Percentiles rank a stretch among this genome's conserved stretches.
Conservation (phyloP, 1,140 invertebrate species). For the Pseudomyrmex cubaensis region DNA sequence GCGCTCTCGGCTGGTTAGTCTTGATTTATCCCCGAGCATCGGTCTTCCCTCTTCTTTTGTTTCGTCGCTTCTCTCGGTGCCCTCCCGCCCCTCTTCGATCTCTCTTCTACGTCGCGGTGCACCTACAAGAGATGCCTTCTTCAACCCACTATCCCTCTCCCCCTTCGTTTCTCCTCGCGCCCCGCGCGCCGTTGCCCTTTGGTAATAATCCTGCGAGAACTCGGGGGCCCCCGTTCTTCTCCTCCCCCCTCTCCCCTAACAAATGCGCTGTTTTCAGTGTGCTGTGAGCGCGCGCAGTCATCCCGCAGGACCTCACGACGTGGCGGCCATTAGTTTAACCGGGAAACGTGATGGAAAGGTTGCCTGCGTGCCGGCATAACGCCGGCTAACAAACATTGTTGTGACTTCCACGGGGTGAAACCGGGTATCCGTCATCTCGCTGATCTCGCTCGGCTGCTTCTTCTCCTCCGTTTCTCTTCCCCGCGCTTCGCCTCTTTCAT, state of each 20-base stretch:
- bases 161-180: background rate
- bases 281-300: constrained; percentile 64
- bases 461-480: constrained; percentile 32
- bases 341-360: constrained; percentile 73
- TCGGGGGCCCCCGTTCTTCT: constrained; percentile 57
- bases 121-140: constrained; percentile 49
- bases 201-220: constrained; percentile 75
- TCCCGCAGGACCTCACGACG: constrained; percentile 72
- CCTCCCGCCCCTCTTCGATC: background rate
- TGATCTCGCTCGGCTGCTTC: constrained; percentile 62
- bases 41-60: constrained; percentile 78
- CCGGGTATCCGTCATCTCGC: constrained; percentile 80
- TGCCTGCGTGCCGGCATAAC: constrained; percentile 64
- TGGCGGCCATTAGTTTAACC: constrained; percentile 72
- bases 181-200: constrained; percentile 32
- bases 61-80: constrained; percentile 67
- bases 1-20: constrained; percentile 77
- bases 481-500: constrained; percentile 21
- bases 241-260: constrained; percentile 64
- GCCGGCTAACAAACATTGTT: constrained; percentile 81
- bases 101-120: constrained; percentile 13
- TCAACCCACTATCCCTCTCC: background rate
- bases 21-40: constrained; percentile 81
- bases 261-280: constrained; percentile 79
- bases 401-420: constrained; percentile 83